These are phyloP conservation scores for Burhinus oedicnemus DNA, from an alignment of 2,113 vertebrate genomes.

Conservation along the genomic window DNA sequence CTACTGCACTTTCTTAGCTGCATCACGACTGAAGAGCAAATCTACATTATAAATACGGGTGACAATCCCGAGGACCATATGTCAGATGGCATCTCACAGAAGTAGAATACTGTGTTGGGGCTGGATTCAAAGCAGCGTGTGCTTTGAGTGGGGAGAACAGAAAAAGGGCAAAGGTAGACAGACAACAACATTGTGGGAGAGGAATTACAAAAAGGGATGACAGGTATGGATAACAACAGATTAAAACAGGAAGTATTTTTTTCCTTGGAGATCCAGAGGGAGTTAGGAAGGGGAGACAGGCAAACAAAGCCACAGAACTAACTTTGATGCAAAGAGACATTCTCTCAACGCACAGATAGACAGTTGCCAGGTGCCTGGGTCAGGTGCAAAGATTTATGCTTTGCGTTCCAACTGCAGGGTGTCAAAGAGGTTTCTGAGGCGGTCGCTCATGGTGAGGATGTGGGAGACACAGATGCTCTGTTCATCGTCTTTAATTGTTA, in stretches of 20 bases:
- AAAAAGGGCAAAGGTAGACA: neutral
- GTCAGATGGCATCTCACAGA: neutral
- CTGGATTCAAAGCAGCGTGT: neutral
- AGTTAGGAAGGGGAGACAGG: neutral
- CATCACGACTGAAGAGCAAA: neutral
- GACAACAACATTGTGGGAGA: neutral
- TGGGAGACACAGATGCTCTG: neutral
- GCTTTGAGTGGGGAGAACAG: neutral
- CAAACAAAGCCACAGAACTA: neutral
- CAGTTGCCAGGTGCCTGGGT: neutral
- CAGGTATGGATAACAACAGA: neutral
- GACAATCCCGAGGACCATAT: neutral
- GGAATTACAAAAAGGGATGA: neutral
- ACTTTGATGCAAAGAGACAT: neutral
- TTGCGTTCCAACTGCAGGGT: neutral
- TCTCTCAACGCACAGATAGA: neutral
- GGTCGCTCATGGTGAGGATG: neutral
- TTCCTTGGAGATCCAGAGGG: neutral
- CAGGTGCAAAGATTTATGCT: neutral
- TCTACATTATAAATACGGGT: neutral
- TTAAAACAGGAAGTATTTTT: neutral
- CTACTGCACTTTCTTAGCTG: neutral
- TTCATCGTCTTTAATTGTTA: neutral
- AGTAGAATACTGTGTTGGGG: neutral
- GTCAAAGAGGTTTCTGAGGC: neutral